Base-by-base conservation (phyloP, 2,113 vertebrate species). In the Percina caprodes region DNA sequence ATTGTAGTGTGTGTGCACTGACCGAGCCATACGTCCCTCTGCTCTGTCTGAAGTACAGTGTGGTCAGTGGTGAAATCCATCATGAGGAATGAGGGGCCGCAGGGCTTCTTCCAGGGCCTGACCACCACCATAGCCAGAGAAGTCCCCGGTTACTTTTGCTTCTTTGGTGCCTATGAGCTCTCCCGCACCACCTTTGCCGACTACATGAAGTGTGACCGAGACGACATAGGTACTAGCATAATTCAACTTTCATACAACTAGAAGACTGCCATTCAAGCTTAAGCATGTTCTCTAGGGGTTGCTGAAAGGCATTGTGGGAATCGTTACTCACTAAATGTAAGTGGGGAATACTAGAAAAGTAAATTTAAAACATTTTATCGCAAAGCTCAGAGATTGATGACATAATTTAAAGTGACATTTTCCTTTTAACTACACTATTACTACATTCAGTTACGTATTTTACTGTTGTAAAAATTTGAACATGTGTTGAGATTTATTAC, bases 101-200 rank as follows among this genome's bases (percentile, higher is more conserved):
- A 94, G 55, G 98, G 98, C 62, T 97, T 99, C 93, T 99, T 98
- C 92, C 97, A 95, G 55, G 98, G 98, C 46, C 93, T 97, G 69
- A 97, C 96, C 23, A 96, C 97, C 86, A 99, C 98, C 73, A 95
- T 99, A 65, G 96, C 98, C 89, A 92, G 97, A 85, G 98, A 99
- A 89, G 95, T 99, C 18, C 98, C 98, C 0, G 98, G 98, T 19
- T 99, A 99, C 87, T 99, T 99, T 93, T 97, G 97, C 87, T 99
- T 99, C 93, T 99, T 99, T 0, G 98, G 98, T 1, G 97, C 96
- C 48, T 99, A 99, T 33, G 98, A 99, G 80, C 91, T 99, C 79
- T 94, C 96, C 87, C 96, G 97, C 76, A 95, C 96, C 0, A 83
- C 95, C 83, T 98, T 99, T 62, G 95, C 97, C 2, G 84, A 92